Base-by-base conservation (phyloP, 2,888 invertebrate genomes). In the Ceriagrion tenellum region DNA sequence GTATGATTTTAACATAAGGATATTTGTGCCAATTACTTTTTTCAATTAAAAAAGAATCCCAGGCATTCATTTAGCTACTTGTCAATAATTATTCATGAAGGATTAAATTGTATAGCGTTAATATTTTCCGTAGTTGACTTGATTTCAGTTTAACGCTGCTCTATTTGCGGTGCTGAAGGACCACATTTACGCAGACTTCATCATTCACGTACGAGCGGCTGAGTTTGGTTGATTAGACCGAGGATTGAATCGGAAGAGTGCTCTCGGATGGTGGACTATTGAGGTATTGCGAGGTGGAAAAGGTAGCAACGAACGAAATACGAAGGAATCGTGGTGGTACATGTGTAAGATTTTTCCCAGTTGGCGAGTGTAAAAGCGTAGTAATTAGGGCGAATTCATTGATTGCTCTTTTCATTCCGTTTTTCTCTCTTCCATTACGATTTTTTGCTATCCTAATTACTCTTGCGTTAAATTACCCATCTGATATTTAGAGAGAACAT, bases 311-410 rank as follows among this genome's bases (percentile, higher is more conserved):
- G 81, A 81, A 13, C 16, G 69, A 12, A 69, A 81, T 35, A 35
- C 10, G 3, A 26, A 26, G 69, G 23, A 26, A 26, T 69, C 26
- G 26, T 69, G 69, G 23, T 26, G 69, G 10, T 20, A 26, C n/a
- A n/a, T 63, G 13, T 47, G 40, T 8, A 16, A 59, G 20, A n/a
- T 93, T 91, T 91, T 91, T 59, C 18, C n/a, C 35, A 30, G 18
- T 30, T n/a, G 23, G 26, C 18, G 69, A 26, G n/a, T 23, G 93
- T 47, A 35, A 69, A 69, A 81, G 81, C 30, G 30, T 35, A 93
- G 93, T 93, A 93, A 93, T 93, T 93, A 93, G 93, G 69, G 47
- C 74, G 69, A 20, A 93, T 40, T 69, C 69, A 93, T 93, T 47
- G 93, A 93, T 93, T 93, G 93, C 93, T 40, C 93, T 74, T 93